Percentiles rank a stretch among this genome's conserved stretches.
phyloP scores from a whole-genome alignment of 2,888 invertebrate species.

The Ptychoptera contaminata region DNA sequence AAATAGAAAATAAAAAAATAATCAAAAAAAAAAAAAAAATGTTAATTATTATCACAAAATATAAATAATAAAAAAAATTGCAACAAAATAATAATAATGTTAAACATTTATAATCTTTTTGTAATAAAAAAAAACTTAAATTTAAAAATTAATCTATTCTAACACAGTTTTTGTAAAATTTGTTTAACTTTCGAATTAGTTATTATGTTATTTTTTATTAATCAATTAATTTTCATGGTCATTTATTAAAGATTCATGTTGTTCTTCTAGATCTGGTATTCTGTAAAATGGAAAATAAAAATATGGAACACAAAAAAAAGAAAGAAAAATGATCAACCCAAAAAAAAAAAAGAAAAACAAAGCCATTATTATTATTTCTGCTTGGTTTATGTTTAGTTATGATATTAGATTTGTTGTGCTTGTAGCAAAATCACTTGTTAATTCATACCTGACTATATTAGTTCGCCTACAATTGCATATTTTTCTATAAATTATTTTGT shows the following conservation, averaged over 20 bases:
- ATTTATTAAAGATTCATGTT: constrained; percentile 43
- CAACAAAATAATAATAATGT: no score
- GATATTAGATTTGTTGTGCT: neutral
- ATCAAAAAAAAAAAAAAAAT: no score
- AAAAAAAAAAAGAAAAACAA: neutral
- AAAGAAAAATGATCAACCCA: neutral
- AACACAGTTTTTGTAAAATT: no score
- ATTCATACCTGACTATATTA: constrained; percentile 24
- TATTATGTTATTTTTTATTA: no score
- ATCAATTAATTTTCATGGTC: constrained; percentile 18
- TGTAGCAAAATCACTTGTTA: no score
- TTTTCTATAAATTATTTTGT: constrained; percentile 28
- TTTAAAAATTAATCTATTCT: no score
- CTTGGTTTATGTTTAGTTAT: neutral
- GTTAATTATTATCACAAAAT: no score
- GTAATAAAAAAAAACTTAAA: no score
- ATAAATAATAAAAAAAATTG: no score
- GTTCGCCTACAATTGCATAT: constrained; percentile 23
- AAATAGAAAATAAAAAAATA: no score
- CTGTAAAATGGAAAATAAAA: constrained; percentile 12
- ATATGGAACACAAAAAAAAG: neutral
- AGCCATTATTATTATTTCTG: neutral
- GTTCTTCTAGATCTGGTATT: constrained; percentile 42
- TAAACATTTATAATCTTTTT: no score
- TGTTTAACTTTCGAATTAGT: no score